Evolutionary conservation across 2,888 invertebrate genomes (phyloP), one percentile per base, ranked within the genome.

Genomic region (Odontocerum albicorne): DNA sequence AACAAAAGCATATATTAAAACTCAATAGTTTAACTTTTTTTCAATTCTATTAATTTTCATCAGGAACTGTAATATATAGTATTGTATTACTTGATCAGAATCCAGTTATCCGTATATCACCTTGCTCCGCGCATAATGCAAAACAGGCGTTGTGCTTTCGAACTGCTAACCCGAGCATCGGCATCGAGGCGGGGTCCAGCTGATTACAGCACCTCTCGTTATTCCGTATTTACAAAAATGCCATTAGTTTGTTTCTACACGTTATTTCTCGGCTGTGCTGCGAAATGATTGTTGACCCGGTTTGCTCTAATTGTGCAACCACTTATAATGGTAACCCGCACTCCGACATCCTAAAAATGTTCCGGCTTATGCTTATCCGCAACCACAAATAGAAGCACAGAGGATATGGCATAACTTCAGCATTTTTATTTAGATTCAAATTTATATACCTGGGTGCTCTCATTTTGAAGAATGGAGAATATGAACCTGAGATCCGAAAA

Each of bases 251-350:
- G 31, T 42, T 43, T 54, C 42, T 54, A 52, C 45, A 52, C 31
- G 49, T 49, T 49, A 27, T 45, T 43, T 46, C 39, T 47, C 32
- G 42, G 33, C 31, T 40, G 35, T 45, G 19, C 42, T 46, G 47
- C 49, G 27, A 46, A 52, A 57, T 57, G 49, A 57, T 53, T 33
- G 50, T 49, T 52, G 55, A 59, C 55, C 55, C 55, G 55, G 51
- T 59, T 59, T 51, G 31, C 32, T 32, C 31, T 10, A n/a, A 49
- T 49, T 49, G 49, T 20, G 33, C 49, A 42, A 49, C 7, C 7
- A 12, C 20, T 27, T 39, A 22, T 27, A 49, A 31, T 39, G 38
- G 38, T 39, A 16, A 39, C 49, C 36, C 27, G 49, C 31, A 22
- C 36, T 38, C 38, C 49, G 13, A 49, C 49, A 39, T 49, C 49